A percentile compares a stretch with the other conserved stretches of the same genome.
phyloP scores from a whole-genome alignment of 2,113 vertebrate species.

The Petrocephalus zakoni region DNA sequence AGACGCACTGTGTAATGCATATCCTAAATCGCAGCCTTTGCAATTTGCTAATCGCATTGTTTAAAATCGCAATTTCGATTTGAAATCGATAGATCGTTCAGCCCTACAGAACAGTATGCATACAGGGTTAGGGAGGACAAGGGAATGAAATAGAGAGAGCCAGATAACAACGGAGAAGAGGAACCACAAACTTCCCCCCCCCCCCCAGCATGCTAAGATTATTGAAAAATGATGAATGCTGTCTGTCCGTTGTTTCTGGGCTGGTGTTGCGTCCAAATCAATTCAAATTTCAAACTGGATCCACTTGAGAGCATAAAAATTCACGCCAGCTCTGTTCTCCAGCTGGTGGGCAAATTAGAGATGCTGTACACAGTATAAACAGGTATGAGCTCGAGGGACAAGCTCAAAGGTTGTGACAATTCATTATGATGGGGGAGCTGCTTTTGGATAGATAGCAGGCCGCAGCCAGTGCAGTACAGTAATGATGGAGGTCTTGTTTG shows the following conservation, averaged over 20 bases:
- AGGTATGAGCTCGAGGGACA: conserved; percentile 36
- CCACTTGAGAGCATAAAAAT: conserved; percentile 41
- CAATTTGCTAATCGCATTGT: too few species aligned
- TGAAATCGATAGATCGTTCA: too few species aligned
- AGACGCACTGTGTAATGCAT: too few species aligned
- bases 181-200: not conserved
- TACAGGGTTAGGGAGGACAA: not conserved
- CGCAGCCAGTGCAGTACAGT: conserved; percentile 1
- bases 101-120: not conserved
- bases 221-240: not conserved
- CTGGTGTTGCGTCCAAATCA: conserved; percentile 17
- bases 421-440: conserved; percentile 39
- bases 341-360: conserved; percentile 46
- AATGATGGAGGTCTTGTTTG: conserved; percentile 33
- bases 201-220: not conserved
- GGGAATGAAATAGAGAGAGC: not conserved
- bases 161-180: not conserved
- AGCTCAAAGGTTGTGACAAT: conserved; percentile 39
- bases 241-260: not conserved
- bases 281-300: conserved; percentile 47
- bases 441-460: conserved; percentile 23
- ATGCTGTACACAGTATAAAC: conserved; percentile 47
- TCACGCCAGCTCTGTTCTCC: conserved; percentile 9
- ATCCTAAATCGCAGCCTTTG: not conserved
- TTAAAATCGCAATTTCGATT: too few species aligned